These are phyloP conservation scores for Poeciliopsis paucimaculata DNA, from an alignment of 2,797 vertebrate species.

Conservation along the genomic window DNA sequence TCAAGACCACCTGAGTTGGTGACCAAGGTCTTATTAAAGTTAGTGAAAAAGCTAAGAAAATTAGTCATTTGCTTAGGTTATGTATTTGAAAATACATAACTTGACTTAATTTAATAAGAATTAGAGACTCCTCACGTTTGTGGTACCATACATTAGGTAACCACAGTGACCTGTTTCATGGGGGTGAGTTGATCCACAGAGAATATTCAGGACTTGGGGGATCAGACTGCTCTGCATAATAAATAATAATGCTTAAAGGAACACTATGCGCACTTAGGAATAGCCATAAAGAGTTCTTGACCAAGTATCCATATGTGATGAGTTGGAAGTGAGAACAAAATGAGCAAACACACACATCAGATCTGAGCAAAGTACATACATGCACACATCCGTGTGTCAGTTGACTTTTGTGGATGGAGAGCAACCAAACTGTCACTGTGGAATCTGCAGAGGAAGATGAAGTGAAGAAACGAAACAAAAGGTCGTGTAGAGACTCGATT, in stretches of 20 bases:
- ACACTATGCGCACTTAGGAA: background rate
- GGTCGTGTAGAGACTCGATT: background rate
- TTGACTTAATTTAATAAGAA: background rate
- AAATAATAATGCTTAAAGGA: conserved; percentile 1
- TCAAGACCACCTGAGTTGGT: background rate
- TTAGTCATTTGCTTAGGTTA: background rate
- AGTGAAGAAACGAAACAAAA: background rate
- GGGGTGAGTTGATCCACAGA: background rate
- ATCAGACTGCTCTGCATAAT: background rate
- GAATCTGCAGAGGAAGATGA: conserved; percentile 19
- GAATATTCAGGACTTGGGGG: background rate
- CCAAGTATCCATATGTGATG: conserved; percentile 7
- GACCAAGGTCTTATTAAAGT: background rate
- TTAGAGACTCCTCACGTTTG: background rate
- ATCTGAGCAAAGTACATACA: background rate
- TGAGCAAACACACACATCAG: background rate
- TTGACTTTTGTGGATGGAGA: conserved; percentile 26
- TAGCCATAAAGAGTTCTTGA: background rate
- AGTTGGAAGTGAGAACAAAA: conserved; percentile 5
- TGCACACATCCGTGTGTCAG: conserved; percentile 41
- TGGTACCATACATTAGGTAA: background rate
- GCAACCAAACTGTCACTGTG: conserved; percentile 39
- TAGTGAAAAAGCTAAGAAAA: background rate
- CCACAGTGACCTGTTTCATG: background rate
- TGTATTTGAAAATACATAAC: background rate